These are phyloP conservation scores for Drosophila helvetica DNA, from an alignment of 2,888 invertebrate genomes.

Conservation along the genomic window DNA sequence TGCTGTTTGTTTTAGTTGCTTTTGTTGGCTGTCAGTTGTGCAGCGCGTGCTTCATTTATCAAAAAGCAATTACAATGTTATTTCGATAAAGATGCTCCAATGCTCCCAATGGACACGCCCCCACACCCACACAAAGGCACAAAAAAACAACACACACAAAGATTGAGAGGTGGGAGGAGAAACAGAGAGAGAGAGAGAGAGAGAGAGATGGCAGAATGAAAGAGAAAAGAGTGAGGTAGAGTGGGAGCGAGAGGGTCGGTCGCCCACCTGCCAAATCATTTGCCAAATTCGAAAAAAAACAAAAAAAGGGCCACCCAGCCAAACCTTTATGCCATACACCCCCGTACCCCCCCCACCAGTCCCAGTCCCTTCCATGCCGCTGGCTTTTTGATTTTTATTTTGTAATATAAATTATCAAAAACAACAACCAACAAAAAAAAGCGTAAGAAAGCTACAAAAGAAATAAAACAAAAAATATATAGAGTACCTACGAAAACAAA, in stretches of 20 bases:
- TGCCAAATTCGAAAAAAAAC: slow-evolving; percentile 28
- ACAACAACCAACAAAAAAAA: slow-evolving; percentile 23
- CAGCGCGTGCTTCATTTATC: slow-evolving; percentile 77
- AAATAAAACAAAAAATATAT: slow-evolving; percentile 49
- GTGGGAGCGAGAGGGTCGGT: not conserved
- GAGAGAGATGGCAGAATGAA: not conserved
- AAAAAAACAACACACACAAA: slow-evolving; percentile 2
- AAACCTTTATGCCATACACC: not conserved
- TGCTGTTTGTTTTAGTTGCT: slow-evolving; percentile 40
- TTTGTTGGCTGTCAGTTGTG: slow-evolving; percentile 67
- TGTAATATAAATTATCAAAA: slow-evolving; percentile 39
- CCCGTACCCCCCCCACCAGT: not conserved
- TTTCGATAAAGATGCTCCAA: slow-evolving; percentile 61
- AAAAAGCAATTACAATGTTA: slow-evolving; percentile 77
- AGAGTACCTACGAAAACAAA: slow-evolving; percentile 57
- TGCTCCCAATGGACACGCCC: slow-evolving; percentile 41
- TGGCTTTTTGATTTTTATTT: slow-evolving; percentile 32
- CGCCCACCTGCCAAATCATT: slow-evolving; percentile 48
- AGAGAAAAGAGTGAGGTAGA: slow-evolving; percentile 1
- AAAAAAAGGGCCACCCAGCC: not conserved
- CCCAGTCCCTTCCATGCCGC: not conserved
- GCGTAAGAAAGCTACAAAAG: slow-evolving; percentile 9
- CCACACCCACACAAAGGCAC: slow-evolving; percentile 7
- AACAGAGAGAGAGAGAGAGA: not conserved
- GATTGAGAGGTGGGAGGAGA: slow-evolving; percentile 1